Conservation (phyloP, 2,888 invertebrate genomes). For the Hyles lineata region DNA sequence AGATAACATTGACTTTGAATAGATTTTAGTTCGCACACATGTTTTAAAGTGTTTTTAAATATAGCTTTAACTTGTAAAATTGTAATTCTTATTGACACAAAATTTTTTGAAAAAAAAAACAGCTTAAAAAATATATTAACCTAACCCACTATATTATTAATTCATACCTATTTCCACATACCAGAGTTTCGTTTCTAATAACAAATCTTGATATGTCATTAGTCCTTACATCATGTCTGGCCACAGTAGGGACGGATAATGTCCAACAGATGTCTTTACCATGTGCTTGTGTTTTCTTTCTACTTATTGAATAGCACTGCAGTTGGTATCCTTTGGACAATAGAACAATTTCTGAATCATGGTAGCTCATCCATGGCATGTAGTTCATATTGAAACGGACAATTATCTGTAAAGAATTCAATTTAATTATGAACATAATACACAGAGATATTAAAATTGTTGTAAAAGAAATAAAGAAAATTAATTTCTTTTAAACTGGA, state of each 20-base stretch:
- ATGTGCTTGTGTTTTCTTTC: slow-evolving; percentile 54
- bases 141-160: not conserved
- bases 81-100: too few relatives aligned
- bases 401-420: slow-evolving; percentile 52
- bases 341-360: slow-evolving; percentile 59
- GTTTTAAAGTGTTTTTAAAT: too few relatives aligned
- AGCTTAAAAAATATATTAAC: too few relatives aligned
- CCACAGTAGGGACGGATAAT: slow-evolving; percentile 63
- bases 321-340: slow-evolving; percentile 67
- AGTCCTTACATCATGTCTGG: slow-evolving; percentile 68
- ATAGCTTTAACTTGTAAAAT: too few relatives aligned
- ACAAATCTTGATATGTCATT: slow-evolving; percentile 79
- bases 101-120: too few relatives aligned
- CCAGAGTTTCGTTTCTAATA: slow-evolving; percentile 59
- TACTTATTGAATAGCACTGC: slow-evolving; percentile 56
- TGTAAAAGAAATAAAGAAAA: too few relatives aligned
- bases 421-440: not conserved
- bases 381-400: slow-evolving; percentile 64
- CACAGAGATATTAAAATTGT: too few relatives aligned
- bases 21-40: too few relatives aligned
- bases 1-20: too few relatives aligned
- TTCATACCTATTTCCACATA: slow-evolving; percentile 76
- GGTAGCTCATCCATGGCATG: slow-evolving; percentile 74
- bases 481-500: too few relatives aligned
- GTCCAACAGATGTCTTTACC: slow-evolving; percentile 58